A percentile compares a stretch with the other conserved stretches of the same genome.
Evolutionary conservation across 1,140 invertebrate genomes (phyloP).

Genomic region (Muscidifurax raptorellus): DNA sequence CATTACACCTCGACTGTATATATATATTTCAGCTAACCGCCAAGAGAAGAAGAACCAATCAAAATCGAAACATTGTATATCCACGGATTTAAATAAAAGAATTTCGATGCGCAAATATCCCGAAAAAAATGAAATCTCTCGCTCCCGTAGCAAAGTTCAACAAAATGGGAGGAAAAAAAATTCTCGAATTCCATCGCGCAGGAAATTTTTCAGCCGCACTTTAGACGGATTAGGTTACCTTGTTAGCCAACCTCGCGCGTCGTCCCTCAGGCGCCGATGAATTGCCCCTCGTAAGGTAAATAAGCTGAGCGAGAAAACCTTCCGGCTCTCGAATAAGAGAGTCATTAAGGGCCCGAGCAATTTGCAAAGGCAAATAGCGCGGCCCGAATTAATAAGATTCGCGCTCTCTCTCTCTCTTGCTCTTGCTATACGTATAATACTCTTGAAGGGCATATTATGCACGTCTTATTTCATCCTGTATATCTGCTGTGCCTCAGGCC

Average conservation of each 20-base stretch:
- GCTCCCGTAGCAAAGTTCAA: background rate
- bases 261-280: background rate
- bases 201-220: background rate
- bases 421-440: background rate
- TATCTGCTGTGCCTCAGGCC: background rate
- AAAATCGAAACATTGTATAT: background rate
- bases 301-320: background rate
- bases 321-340: conserved; percentile 7
- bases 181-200: background rate
- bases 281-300: conserved; percentile 22
- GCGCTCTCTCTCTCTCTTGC: background rate
- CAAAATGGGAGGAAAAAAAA: background rate
- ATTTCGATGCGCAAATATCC: too few species aligned
- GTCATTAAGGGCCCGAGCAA: conserved; percentile 32
- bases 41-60: background rate
- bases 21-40: background rate
- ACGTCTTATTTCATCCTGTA: conserved; percentile 27
- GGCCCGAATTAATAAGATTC: conserved; percentile 37
- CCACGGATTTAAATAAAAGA: too few species aligned
- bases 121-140: background rate
- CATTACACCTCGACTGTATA: background rate
- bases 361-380: conserved; percentile 27
- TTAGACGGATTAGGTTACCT: conserved; percentile 27
- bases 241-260: background rate
- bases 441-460: background rate